Evolutionary conservation across 2,797 vertebrate species (phyloP), one percentile per base, ranked within the genome.

Genomic region (Nasua narica): DNA sequence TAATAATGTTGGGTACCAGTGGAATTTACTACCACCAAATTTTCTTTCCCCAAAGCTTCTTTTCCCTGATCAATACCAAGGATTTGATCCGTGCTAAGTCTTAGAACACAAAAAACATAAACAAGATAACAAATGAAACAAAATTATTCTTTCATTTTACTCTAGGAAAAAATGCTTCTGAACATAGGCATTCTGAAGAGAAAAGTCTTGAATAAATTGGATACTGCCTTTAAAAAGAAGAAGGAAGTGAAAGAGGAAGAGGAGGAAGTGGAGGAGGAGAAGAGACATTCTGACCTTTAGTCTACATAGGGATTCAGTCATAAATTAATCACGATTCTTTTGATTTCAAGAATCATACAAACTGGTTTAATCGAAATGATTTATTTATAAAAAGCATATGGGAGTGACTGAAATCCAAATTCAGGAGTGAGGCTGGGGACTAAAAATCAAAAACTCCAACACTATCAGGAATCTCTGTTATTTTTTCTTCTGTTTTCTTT

Each of bases 61-160:
- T 18, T n/a, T 58, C 77, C 74, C 76, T 91, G 37, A 91, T 93
- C 58, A 90, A 18, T 74, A n/a, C 52, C 65, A 93, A 93, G 23
- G 14, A 87, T 84, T 95, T 92, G 70, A 72, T 43, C 37, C 90
- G 56, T 72, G 70, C 50, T 37, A 90, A 52, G 60, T 70, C 11
- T 69, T 37, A 60, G 56, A 94, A 90, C 10, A 82, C 37, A 97
- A 81, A 84, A 32, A 90, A 77, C 32, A 77, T 37, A 91, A 78
- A 85, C 9, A 93, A 79, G 52, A 70, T 54, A 93, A 95, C 35
- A 78, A 91, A 79, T 65, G 82, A 87, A 90, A 60, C 18, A 67
- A 62, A 95, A 79, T 35, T 67, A 60, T 72, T 87, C 18, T 82
- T 86, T 3, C 2, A 65, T 77, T 90, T 58, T 89, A 72, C 23